Base-by-base conservation (phyloP, 2,888 invertebrate species). In the Drosophila vallismaia region DNA sequence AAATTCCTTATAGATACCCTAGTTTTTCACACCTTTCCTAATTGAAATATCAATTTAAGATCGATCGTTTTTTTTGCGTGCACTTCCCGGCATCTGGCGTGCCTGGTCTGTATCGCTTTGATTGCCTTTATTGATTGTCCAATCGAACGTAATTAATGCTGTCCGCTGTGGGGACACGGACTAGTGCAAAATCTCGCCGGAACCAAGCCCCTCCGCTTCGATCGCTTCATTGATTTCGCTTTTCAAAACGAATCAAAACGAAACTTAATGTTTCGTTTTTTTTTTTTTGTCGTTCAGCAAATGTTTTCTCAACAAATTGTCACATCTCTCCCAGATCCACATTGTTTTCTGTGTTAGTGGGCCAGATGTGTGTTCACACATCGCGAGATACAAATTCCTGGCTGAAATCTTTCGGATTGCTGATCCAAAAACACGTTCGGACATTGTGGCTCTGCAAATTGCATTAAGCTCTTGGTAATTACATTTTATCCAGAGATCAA, bases 41-140 rank as follows among this genome's bases (percentile, higher is more conserved):
- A 44, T 36, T n/a, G 36, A 44, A 24, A 44, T 24, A 44, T 19
- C 8, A 42, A 42, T 42, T 12, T 3, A 42, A 42, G 19, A 42
- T 19, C 7, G 19, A 40, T 40, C 31, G 58, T 76, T 36, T 62
- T 14, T 31, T 33, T 31, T 36, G 12, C 10, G 44, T 40, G 38
- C 40, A 40, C n/a, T 38, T 38, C 52, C 36, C 52, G 52, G 52
- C 52, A 53, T 42, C 42, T 36, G 24, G 59, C 59, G 62, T 56
- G 28, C 6, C 28, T 28, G 28, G 45, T 73, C 33, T 48, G 46
- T 70, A 49, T 78, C 44, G 77, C 74, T 67, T 51, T 82, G 88
- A 88, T 88, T 82, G 86, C 80, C 88, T 74, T 83, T 83, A 82
- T 88, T 82, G 82, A 82, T 88, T 82, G 88, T 86, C 88, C 86